Percentiles rank a stretch among this genome's conserved stretches.
Conservation (phyloP, 2,113 vertebrate species). For the Centropristis striata region DNA sequence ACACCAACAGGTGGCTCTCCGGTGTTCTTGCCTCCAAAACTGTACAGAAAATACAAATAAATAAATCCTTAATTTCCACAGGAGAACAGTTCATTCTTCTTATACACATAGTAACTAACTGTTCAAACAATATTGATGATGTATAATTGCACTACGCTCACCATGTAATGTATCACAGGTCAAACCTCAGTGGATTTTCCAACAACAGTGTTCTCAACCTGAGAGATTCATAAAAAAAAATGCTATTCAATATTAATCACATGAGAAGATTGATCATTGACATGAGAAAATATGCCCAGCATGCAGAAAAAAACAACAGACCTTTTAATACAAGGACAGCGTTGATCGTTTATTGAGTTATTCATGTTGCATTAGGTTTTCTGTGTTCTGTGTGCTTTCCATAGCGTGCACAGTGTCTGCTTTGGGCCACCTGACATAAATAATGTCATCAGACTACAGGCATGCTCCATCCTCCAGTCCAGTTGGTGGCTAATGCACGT, state of each 20-base stretch:
- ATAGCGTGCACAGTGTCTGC: too few species aligned
- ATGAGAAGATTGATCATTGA: neutral
- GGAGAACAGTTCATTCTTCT: neutral
- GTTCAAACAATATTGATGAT: neutral
- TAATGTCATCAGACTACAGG: too few species aligned
- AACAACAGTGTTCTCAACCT: conserved; percentile 64
- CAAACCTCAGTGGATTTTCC: conserved; percentile 85
- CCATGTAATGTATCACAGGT: conserved; percentile 31
- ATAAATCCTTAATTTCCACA: neutral
- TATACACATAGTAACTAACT: neutral
- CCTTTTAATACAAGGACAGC: neutral
- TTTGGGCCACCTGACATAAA: too few species aligned
- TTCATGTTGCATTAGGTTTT: neutral
- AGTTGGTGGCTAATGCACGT: too few species aligned
- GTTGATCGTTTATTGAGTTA: neutral
- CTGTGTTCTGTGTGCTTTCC: neutral
- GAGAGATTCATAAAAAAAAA: conserved; percentile 25
- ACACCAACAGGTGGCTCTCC: neutral
- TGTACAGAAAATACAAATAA: conserved; percentile 11
- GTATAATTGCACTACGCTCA: conserved; percentile 13
- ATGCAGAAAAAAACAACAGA: neutral
- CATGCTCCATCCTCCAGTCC: too few species aligned
- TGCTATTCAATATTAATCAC: neutral
- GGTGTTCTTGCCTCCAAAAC: conserved; percentile 10
- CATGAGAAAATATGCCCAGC: neutral